Base-by-base conservation (phyloP, 30 jellyfish, hydroid and myxozoan genomes). In the Clytia hemisphaerica region DNA sequence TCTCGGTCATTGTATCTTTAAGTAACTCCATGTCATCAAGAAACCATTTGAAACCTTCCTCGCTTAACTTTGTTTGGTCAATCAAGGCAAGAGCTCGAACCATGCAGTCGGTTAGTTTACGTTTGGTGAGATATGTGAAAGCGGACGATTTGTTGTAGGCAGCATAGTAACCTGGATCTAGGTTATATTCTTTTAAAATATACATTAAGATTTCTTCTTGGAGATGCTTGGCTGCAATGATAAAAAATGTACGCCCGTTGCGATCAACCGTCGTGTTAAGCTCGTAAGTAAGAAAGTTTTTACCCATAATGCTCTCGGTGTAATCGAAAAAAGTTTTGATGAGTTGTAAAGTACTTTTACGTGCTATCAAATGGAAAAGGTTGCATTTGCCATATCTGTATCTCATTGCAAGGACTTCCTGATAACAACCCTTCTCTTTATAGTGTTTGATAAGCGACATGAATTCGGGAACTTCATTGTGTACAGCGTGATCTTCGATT, bases 151-250 rank as follows among this genome's bases (percentile, higher is more conserved):
- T 57, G 16, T 57, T 57, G 70, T 3, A 57, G 42, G 44, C 44
- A 57, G 44, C 25, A 33, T 57, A 57, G 6, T 57, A 44, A n/a
- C 30, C 30, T 57, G 70, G 70, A n/a, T 32, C 2, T 7, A 57
- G 25, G 36, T 21, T 44, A 30, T 57, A 57, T 16, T 57, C 70
- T n/a, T 21, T 28, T 0, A 57, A 33, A 37, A 57, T 22, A 6
- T 31, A 6, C 36, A 57, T n/a, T 5, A 57, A 4, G 0, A 57
- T 6, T 22, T 57, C 70, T 44, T 6, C 16, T 10, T 28, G 36
- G 16, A 5, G 33, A 21, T 57, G 70, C 30, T 57, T 57, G 53
- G 70, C 70, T 22, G 70, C 70, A 21, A 57, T 26, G 70, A 57
- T 57, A 22, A 57, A 33, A 21, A 57, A 5, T 22, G 36, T 57